Conservation (phyloP, 2,797 vertebrate species). For the Furcifer pardalis region DNA sequence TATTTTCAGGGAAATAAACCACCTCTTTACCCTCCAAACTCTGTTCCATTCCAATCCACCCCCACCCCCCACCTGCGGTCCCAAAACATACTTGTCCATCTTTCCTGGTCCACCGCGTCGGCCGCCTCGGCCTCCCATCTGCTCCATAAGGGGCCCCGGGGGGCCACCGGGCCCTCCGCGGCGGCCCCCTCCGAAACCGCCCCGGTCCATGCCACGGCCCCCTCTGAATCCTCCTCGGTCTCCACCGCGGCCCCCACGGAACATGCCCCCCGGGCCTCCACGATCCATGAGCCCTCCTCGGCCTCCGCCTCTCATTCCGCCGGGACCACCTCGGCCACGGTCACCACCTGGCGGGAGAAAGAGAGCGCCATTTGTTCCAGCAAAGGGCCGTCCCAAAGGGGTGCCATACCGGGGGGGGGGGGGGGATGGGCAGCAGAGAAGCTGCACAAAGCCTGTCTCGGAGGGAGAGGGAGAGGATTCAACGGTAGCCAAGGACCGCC, state of each 20-base stretch:
- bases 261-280: slow-evolving; percentile 87
- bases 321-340: slow-evolving; percentile 89
- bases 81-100: slow-evolving; percentile 89
- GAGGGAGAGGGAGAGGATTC: not conserved
- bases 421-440: not conserved
- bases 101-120: slow-evolving; percentile 88
- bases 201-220: slow-evolving; percentile 92
- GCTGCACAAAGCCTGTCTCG: not conserved
- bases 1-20: too few species aligned
- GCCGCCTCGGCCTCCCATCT: slow-evolving; percentile 83
- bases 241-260: slow-evolving; percentile 91
- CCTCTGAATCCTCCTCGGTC: slow-evolving; percentile 92
- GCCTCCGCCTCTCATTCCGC: slow-evolving; percentile 90
- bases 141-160: slow-evolving; percentile 91
- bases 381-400: not conserved
- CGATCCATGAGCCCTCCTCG: slow-evolving; percentile 90
- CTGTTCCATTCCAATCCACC: too few species aligned
- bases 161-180: slow-evolving; percentile 87
- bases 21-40: too few species aligned
- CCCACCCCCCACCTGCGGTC: not conserved
- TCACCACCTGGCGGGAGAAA: slow-evolving; percentile 79
- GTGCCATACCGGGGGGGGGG: not conserved
- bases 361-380: not conserved
- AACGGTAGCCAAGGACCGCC: not conserved
- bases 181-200: slow-evolving; percentile 90